These are phyloP conservation scores for Mesocentrotus franciscanus DNA, from an alignment of 53 echinoderm and acorn worm genomes.

Conservation along the genomic window DNA sequence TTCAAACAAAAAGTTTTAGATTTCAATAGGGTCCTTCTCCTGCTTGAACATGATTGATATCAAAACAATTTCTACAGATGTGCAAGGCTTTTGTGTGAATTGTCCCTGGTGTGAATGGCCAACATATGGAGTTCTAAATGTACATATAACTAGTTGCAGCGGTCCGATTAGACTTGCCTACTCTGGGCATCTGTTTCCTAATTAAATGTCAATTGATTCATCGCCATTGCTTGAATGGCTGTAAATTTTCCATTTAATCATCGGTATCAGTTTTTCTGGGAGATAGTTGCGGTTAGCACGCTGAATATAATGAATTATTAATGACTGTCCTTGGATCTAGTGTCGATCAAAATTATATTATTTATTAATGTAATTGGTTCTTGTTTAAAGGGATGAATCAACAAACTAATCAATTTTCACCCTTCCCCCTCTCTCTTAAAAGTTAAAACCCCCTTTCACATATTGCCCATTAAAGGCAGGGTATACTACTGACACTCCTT, in stretches of 20 bases:
- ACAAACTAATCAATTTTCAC: background rate
- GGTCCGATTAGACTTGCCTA: background rate
- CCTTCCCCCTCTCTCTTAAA: too few relatives aligned
- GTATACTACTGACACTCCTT: too few relatives aligned
- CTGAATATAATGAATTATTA: background rate
- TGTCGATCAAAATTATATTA: background rate
- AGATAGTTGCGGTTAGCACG: background rate
- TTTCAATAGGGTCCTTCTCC: too few relatives aligned
- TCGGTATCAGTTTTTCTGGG: background rate
- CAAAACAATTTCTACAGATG: too few relatives aligned
- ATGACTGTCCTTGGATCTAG: background rate
- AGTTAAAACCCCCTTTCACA: background rate
- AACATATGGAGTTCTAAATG: background rate
- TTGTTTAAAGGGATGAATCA: background rate
- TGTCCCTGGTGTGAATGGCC: too few relatives aligned
- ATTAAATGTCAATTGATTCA: conserved; percentile 31
- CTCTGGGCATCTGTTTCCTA: conserved; percentile 13
- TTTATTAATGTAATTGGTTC: background rate
- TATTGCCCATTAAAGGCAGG: too few relatives aligned
- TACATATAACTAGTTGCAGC: background rate
- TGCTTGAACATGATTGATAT: too few relatives aligned
- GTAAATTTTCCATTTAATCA: conserved; percentile 22
- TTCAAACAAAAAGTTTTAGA: too few relatives aligned
- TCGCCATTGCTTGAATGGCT: background rate
- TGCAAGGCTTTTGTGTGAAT: too few relatives aligned